Evolutionary conservation across 2,888 invertebrate genomes (phyloP).

Genomic region (Dendrolimus pini): DNA sequence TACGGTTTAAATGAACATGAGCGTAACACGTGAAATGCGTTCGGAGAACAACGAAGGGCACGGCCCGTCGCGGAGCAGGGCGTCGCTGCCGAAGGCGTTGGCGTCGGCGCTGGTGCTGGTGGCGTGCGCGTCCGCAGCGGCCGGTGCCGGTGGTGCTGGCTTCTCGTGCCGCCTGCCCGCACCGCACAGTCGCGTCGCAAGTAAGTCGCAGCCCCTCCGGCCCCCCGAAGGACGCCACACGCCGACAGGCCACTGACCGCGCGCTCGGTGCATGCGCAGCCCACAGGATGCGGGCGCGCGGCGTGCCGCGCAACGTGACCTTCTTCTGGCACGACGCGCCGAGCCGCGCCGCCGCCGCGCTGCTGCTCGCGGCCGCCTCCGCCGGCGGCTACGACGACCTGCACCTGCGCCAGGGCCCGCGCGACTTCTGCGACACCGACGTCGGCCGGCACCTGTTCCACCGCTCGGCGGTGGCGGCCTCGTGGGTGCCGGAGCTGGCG

Average conservation of each 20-base stretch:
- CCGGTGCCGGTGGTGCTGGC: neutral
- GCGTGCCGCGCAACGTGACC: slow-evolving; percentile 51
- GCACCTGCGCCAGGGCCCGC: slow-evolving; percentile 41
- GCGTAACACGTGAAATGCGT: too few relatives aligned
- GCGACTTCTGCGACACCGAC: neutral
- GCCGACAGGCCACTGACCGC: slow-evolving; percentile 1
- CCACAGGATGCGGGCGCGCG: slow-evolving; percentile 65
- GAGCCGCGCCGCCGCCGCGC: slow-evolving; percentile 85
- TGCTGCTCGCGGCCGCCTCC: slow-evolving; percentile 83
- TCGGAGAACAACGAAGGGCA: too few relatives aligned
- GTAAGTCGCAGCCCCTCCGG: neutral
- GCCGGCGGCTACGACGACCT: slow-evolving; percentile 78
- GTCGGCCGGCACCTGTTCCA: neutral
- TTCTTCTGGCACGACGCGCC: slow-evolving; percentile 88
- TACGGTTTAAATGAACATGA: too few relatives aligned
- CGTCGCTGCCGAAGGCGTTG: neutral
- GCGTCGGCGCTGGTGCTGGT: slow-evolving; percentile 10
- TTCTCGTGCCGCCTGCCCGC: slow-evolving; percentile 1
- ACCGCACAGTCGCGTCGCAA: neutral
- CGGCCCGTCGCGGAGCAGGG: too few relatives aligned
- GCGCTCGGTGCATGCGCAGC: neutral
- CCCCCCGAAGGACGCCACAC: neutral
- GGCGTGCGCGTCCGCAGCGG: slow-evolving; percentile 7
- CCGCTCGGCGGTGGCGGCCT: slow-evolving; percentile 5
- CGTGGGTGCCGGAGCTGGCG: slow-evolving; percentile 1